Evolutionary conservation across 92 coral and sea anemone genomes (phyloP), one percentile per base, ranked within the genome.

Genomic region (Phenganax subtilis): DNA sequence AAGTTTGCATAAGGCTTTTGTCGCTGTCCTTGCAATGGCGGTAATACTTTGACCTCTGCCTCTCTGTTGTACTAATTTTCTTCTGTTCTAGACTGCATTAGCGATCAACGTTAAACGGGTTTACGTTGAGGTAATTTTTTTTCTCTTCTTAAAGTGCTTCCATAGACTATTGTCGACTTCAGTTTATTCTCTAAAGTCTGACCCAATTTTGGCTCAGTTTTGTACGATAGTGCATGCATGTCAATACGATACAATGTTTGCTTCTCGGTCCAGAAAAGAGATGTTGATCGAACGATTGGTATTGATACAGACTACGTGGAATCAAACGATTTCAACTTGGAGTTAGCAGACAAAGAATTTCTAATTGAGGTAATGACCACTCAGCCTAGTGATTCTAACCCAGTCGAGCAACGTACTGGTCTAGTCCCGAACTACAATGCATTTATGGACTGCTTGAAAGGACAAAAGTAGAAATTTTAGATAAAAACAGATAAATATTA

Each of bases 81-180:
- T 73, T 52, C 28, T 44, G 61, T 80, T 74, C 6, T 64, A 94
- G 97, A 92, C 98, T 63, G 98, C 98, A 9, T 81, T 94, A 71
- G 92, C 98, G 29, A 96, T 94, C 27, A 94, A 94, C 82, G 98
- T 94, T 6, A 94, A 94, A 84, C 89, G 98, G 70, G 98, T 94
- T 8, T 94, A 92, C 75, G 98, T 94, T 25, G 98, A 94, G 92
- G 98, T 94, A 72, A 85, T 94, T 77, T 6, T 29, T 17, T 7
- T 6, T 67, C 15, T 63, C 67, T 61, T 37, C 47, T 0, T 37
- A 5, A 37, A 37, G 47, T 37, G 5, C 47, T 37, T 37, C 47
- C 5, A 37, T 37, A 37, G 47, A 37, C 47, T 37, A 5, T 37
- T 37, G 47, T 37, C 47, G 47, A 37, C 47, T 37, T 37, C 3